Percentiles rank a stretch among this genome's conserved stretches.
phyloP scores from a whole-genome alignment of 2,113 vertebrate species.

The Gyps fulvus region DNA sequence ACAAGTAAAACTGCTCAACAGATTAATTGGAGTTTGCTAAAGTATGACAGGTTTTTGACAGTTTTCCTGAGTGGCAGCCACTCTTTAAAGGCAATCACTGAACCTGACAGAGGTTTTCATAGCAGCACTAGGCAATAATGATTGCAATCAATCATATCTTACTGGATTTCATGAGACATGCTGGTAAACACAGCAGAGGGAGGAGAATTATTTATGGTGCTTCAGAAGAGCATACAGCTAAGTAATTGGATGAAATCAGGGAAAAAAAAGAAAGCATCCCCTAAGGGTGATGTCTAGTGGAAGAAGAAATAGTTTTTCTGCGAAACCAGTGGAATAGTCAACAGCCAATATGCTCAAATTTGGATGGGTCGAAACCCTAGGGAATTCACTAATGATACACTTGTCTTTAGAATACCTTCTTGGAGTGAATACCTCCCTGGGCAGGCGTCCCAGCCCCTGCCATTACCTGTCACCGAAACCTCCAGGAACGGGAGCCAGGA shows the following conservation, averaged over 20 bases:
- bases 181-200: slow-evolving; percentile 62
- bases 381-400: neutral
- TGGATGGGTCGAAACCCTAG: neutral
- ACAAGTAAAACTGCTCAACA: neutral
- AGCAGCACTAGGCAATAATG: slow-evolving; percentile 67
- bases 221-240: slow-evolving; percentile 52
- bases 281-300: neutral
- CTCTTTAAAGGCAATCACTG: slow-evolving; percentile 64
- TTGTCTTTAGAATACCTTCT: neutral
- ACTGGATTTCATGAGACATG: slow-evolving; percentile 52
- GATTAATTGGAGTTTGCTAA: slow-evolving; percentile 62
- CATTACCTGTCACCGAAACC: neutral
- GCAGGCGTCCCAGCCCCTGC: neutral
- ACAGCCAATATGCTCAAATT: neutral
- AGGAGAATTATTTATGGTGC: slow-evolving; percentile 59
- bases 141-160: slow-evolving; percentile 69
- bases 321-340: neutral
- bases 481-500: neutral
- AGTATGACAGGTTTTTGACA: slow-evolving; percentile 51
- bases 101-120: slow-evolving; percentile 65
- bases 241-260: slow-evolving; percentile 65
- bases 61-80: slow-evolving; percentile 32
- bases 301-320: neutral
- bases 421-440: neutral
- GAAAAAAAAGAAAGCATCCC: slow-evolving; percentile 20